These are phyloP conservation scores for Ischnus inquisitorius DNA, from an alignment of 2,888 invertebrate species.

Conservation along the genomic window DNA sequence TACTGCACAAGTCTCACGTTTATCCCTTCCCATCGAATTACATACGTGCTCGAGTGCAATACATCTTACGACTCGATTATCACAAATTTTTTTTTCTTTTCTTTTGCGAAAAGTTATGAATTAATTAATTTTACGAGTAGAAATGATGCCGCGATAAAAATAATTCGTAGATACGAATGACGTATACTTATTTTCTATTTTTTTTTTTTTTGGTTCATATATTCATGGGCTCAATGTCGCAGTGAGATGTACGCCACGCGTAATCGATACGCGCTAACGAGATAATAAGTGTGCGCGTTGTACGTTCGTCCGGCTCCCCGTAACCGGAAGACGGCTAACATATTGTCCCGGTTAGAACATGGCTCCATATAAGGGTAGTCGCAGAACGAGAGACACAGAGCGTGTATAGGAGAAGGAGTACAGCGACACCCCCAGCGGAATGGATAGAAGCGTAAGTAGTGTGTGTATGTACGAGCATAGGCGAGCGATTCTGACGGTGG, in stretches of 20 bases:
- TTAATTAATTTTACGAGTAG: too few species aligned
- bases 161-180: too few species aligned
- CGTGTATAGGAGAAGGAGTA: neutral
- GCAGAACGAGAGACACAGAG: constrained; percentile 17
- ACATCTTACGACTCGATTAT: neutral
- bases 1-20: constrained; percentile 53
- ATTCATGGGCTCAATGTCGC: constrained; percentile 33
- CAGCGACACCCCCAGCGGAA: constrained; percentile 21
- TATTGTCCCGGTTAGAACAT: constrained; percentile 78
- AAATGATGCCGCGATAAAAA: too few species aligned
- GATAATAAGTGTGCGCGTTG: constrained; percentile 70
- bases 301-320: constrained; percentile 66
- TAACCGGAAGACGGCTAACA: constrained; percentile 79
- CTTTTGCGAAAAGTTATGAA: constrained; percentile 26
- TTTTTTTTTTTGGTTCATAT: neutral
- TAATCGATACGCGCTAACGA: constrained; percentile 68
- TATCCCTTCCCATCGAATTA: constrained; percentile 22
- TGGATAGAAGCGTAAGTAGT: constrained; percentile 17
- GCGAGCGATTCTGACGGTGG: constrained; percentile 27
- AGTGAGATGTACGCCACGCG: constrained; percentile 26
- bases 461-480: constrained; percentile 10
- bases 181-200: neutral
- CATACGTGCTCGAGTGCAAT: neutral
- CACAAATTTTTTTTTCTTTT: neutral
- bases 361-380: constrained; percentile 52